These are phyloP conservation scores for Boloria selene DNA, from an alignment of 2,888 invertebrate species.

Conservation along the genomic window DNA sequence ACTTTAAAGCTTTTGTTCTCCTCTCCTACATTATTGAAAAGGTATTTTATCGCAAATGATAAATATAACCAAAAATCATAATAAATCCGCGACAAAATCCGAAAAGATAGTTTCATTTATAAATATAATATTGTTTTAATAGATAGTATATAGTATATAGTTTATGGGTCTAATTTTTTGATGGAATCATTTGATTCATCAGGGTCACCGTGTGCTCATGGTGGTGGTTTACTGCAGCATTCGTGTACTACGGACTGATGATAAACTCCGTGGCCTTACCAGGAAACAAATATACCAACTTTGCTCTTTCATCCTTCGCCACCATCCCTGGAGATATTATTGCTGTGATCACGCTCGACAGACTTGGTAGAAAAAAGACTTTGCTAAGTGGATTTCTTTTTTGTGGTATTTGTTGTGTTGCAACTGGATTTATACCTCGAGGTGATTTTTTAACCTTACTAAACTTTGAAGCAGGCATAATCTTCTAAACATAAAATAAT, in stretches of 20 bases:
- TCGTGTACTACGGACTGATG: constrained; percentile 90
- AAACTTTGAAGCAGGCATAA: background rate
- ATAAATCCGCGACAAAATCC: no score
- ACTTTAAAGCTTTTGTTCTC: constrained; percentile 40
- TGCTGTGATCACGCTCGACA: constrained; percentile 80
- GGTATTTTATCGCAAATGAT: constrained; percentile 20
- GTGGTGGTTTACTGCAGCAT: constrained; percentile 90
- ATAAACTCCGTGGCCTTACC: constrained; percentile 88
- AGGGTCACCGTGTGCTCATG: constrained; percentile 84
- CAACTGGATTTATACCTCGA: constrained; percentile 80
- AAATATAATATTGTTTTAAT: no score
- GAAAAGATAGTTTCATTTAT: no score
- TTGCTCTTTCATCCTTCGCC: constrained; percentile 84
- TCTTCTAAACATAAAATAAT: no score
- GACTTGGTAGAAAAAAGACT: constrained; percentile 81
- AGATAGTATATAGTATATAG: no score
- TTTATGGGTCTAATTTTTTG: no score
- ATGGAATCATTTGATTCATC: constrained; percentile 32
- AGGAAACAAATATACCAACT: constrained; percentile 89
- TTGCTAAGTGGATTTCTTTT: constrained; percentile 81
- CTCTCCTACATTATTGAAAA: constrained; percentile 49
- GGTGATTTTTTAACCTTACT: constrained; percentile 55
- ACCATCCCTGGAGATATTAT: constrained; percentile 84
- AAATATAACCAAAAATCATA: no score
- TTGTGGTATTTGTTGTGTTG: constrained; percentile 79